These are phyloP conservation scores for Drosophila miranda DNA, from an alignment of 1,140 invertebrate species.

Conservation along the genomic window DNA sequence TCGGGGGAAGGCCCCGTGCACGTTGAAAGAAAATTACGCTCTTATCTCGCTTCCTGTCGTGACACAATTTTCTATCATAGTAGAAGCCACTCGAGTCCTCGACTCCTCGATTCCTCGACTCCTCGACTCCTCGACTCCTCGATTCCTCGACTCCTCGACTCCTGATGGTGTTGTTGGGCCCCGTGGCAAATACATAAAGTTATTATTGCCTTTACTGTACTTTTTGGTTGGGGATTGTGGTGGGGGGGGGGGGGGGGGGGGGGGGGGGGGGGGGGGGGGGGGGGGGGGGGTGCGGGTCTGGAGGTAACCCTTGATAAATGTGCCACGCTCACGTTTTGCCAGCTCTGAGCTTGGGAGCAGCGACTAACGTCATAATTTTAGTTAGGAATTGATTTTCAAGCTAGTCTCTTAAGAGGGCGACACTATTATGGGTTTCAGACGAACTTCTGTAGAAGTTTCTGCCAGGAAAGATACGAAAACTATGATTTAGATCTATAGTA, in stretches of 20 bases:
- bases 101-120: slow-evolving; percentile 1
- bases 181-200: slow-evolving; percentile 74
- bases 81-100: slow-evolving; percentile 48
- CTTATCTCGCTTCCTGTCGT: slow-evolving; percentile 82
- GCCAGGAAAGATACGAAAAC: no score
- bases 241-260: background rate
- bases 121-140: slow-evolving; percentile 28
- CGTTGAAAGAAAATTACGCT: slow-evolving; percentile 81
- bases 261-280: background rate
- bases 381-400: slow-evolving; percentile 29
- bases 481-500: no score
- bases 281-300: slow-evolving; percentile 4
- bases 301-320: slow-evolving; percentile 63
- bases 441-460: no score
- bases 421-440: no score
- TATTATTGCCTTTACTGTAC: slow-evolving; percentile 66
- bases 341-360: background rate
- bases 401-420: background rate
- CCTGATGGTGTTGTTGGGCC: slow-evolving; percentile 13
- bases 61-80: slow-evolving; percentile 82
- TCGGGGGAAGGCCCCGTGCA: slow-evolving; percentile 34
- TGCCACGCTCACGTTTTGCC: slow-evolving; percentile 65
- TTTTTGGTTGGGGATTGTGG: slow-evolving; percentile 13
- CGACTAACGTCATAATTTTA: slow-evolving; percentile 64
- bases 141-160: slow-evolving; percentile 42